phyloP scores from a whole-genome alignment of 1,140 invertebrate species.

The Streblospio benedicti region DNA sequence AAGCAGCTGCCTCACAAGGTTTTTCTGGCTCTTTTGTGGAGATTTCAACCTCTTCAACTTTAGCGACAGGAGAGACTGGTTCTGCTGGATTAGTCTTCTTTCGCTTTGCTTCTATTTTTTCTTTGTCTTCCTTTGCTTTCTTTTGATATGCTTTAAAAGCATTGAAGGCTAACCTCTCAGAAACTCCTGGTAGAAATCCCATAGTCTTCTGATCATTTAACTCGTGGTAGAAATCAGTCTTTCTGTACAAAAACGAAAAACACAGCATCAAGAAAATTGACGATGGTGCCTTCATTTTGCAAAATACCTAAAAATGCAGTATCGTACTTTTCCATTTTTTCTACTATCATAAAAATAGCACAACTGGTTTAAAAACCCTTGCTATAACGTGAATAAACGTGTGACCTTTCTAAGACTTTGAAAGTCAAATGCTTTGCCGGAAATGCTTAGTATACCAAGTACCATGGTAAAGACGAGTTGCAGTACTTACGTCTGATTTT shows the following conservation, averaged over 20 bases:
- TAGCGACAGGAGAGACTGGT: neutral
- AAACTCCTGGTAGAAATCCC: conserved; percentile 65
- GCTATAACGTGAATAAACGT: no score
- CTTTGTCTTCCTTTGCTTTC: conserved; percentile 27
- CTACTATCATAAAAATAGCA: no score
- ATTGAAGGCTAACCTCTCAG: conserved; percentile 51
- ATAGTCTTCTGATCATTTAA: conserved; percentile 57
- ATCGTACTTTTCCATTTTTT: conserved; percentile 3
- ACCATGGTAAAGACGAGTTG: no score
- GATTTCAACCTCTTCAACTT: no score
- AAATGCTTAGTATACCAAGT: no score
- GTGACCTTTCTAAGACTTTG: no score
- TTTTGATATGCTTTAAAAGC: conserved; percentile 36
- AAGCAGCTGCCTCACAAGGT: no score
- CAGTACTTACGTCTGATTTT: no score
- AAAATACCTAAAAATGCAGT: conserved; percentile 1
- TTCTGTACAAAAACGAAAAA: conserved; percentile 8
- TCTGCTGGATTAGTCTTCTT: conserved; percentile 20
- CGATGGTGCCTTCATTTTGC: conserved; percentile 4
- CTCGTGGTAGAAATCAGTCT: no score
- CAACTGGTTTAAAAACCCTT: no score
- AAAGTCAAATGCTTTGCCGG: no score
- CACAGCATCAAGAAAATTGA: conserved; percentile 1
- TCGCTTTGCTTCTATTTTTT: conserved; percentile 7
- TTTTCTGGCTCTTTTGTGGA: no score